Conservation (phyloP, 2,888 invertebrate genomes). For the Andrena minutula region DNA sequence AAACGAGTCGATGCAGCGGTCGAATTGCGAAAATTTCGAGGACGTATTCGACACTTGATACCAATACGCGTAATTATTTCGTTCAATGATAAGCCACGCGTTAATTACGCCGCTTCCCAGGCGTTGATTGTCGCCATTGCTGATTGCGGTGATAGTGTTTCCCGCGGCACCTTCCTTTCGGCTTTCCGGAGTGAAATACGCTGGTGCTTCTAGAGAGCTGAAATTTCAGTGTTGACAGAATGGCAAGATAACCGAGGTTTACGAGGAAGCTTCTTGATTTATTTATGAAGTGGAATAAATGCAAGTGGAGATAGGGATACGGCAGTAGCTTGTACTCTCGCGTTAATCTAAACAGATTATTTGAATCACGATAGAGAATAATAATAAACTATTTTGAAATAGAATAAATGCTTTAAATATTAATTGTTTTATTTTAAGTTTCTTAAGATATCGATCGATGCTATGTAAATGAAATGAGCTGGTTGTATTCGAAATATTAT, state of each 20-base stretch:
- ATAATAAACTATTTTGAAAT: no score
- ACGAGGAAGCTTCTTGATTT: not conserved
- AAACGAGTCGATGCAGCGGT: conserved; percentile 51
- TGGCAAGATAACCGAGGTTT: not conserved
- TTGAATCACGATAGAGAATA: no score
- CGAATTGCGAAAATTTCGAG: conserved; percentile 67
- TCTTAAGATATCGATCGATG: not conserved
- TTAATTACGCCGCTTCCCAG: conserved; percentile 30
- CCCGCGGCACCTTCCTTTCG: conserved; percentile 5
- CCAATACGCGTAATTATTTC: conserved; percentile 67
- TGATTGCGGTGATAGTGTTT: conserved; percentile 9
- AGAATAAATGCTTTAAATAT: no score
- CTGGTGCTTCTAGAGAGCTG: not conserved
- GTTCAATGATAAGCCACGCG: conserved; percentile 51
- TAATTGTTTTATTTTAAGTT: no score
- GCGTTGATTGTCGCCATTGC: not conserved
- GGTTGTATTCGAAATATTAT: not conserved
- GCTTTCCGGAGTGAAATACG: not conserved
- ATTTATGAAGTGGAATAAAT: no score
- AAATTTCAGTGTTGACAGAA: conserved; percentile 2
- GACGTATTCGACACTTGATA: conserved; percentile 68
- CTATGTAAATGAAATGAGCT: not conserved
- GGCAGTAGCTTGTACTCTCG: not conserved
- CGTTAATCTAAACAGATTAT: not conserved
- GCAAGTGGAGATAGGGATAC: no score